Conservation (phyloP, 2,888 invertebrate species). For the Plemyria rubiginata region DNA sequence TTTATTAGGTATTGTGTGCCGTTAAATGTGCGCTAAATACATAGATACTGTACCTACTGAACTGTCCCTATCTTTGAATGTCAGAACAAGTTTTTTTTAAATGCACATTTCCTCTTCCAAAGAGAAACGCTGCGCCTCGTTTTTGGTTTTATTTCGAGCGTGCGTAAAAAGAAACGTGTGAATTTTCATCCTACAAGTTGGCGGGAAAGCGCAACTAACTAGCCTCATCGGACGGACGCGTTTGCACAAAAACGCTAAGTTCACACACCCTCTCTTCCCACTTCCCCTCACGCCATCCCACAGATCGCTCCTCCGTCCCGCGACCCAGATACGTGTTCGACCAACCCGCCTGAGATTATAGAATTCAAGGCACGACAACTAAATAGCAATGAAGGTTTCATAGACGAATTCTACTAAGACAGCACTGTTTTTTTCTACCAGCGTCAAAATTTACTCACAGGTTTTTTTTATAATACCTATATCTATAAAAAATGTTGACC, state of each 20-base stretch:
- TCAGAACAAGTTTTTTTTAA: conserved; percentile 9
- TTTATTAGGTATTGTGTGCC: too few relatives aligned
- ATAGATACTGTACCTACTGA: neutral
- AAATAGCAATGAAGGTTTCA: conserved; percentile 17
- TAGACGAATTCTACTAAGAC: conserved; percentile 25
- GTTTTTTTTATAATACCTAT: neutral
- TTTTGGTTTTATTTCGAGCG: conserved; percentile 38
- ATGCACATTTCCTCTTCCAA: conserved; percentile 25
- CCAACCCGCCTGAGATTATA: conserved; percentile 40
- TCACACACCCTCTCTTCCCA: conserved; percentile 49
- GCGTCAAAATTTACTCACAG: neutral
- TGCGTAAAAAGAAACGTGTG: conserved; percentile 46
- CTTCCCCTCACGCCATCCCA: conserved; percentile 36
- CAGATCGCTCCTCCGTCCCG: conserved; percentile 44
- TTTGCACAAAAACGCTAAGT: conserved; percentile 70
- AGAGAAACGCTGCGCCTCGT: conserved; percentile 12
- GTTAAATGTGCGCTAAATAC: too few relatives aligned
- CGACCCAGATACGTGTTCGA: conserved; percentile 66
- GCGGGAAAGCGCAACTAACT: conserved; percentile 61
- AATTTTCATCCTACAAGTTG: conserved; percentile 55
- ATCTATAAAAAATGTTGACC: neutral
- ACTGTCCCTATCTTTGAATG: conserved; percentile 5
- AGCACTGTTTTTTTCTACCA: neutral
- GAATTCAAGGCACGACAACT: conserved; percentile 34
- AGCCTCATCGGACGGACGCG: conserved; percentile 68